Conservation (phyloP, 2,113 vertebrate species). For the Myrmecophaga tridactyla region DNA sequence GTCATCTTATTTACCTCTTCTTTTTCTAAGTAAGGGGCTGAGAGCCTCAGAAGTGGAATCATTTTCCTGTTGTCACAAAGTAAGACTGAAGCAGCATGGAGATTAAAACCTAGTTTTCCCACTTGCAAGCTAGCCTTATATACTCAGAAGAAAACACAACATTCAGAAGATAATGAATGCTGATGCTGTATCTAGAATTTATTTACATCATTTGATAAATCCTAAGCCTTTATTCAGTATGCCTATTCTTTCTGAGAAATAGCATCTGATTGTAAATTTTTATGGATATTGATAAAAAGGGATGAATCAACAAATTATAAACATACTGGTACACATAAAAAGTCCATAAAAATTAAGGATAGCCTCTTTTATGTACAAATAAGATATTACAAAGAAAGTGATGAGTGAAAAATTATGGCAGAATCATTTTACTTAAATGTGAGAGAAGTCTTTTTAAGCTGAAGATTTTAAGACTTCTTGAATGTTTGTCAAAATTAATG, state of each 20-base stretch:
- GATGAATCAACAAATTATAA: background rate
- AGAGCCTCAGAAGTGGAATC: background rate
- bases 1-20: background rate
- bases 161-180: background rate
- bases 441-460: slow-evolving; percentile 37
- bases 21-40: background rate
- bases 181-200: background rate
- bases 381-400: slow-evolving; percentile 57
- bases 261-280: background rate
- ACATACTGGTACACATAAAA: background rate
- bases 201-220: background rate
- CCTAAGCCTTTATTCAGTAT: background rate
- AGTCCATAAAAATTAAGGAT: slow-evolving; percentile 66
- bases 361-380: slow-evolving; percentile 69
- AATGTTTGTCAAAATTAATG: slow-evolving; percentile 82
- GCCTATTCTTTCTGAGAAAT: background rate
- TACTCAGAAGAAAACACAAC: background rate
- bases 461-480: slow-evolving; percentile 60
- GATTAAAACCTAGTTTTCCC: background rate
- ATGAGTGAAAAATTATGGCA: slow-evolving; percentile 71
- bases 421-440: slow-evolving; percentile 75
- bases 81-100: background rate
- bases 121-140: background rate
- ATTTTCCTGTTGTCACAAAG: background rate
- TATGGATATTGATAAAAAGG: background rate